Percentiles rank a stretch among this genome's conserved stretches.
These are phyloP conservation scores for Idaea aversata DNA, from an alignment of 2,888 invertebrate genomes.

Conservation along the genomic window DNA sequence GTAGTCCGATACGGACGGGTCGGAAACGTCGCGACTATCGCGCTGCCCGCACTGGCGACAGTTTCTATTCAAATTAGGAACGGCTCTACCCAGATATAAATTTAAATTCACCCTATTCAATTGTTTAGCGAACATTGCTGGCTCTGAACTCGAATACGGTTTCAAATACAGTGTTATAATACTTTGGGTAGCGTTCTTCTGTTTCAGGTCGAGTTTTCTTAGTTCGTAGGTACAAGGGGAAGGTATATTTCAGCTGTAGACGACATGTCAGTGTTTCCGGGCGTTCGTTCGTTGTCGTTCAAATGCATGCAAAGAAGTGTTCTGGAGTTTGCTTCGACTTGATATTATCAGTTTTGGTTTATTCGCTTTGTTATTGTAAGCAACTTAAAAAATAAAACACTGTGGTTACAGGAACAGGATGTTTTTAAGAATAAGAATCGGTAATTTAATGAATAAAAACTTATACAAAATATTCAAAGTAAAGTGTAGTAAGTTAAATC, in stretches of 20 bases:
- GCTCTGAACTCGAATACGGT: constrained; percentile 9
- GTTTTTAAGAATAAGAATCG: no score
- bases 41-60: constrained; percentile 47
- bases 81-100: constrained; percentile 36
- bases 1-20: constrained; percentile 53
- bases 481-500: no score
- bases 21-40: constrained; percentile 61
- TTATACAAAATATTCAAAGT: no score
- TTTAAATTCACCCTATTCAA: constrained; percentile 19
- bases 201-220: constrained; percentile 8
- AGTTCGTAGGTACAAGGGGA: constrained; percentile 10
- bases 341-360: constrained; percentile 23
- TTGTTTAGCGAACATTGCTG: constrained; percentile 32
- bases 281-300: constrained; percentile 35
- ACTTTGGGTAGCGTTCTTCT: constrained; percentile 12
- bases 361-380: background rate
- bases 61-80: constrained; percentile 69
- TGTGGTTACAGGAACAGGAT: background rate
- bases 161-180: background rate
- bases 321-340: constrained; percentile 19
- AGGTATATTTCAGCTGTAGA: constrained; percentile 24
- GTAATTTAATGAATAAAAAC: no score
- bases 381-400: background rate
- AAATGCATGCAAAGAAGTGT: constrained; percentile 48
- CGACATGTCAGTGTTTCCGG: constrained; percentile 61